Evolutionary conservation across 2,113 vertebrate genomes (phyloP), one percentile per base, ranked within the genome.

Genomic region (Notarius quadriscutis): DNA sequence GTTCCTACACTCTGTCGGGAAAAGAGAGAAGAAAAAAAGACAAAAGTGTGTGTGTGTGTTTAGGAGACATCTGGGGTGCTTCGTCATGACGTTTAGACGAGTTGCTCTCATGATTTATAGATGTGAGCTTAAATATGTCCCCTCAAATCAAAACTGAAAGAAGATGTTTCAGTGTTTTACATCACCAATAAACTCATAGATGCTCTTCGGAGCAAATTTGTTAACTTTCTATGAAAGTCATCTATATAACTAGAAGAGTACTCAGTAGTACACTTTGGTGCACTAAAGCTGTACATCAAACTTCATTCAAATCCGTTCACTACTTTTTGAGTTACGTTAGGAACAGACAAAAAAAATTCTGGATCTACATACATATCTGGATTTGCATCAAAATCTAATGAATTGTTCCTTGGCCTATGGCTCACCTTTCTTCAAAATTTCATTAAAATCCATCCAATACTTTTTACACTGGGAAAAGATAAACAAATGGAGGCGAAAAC

Each of bases 31-130:
- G n/a, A 41, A 34, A 72, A 14, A 72, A 11, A 51, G 7, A n/a
- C 15, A 25, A 30, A 18, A 72, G 6, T 41, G 55, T 50, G 34
- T 84, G 41, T 83, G 27, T 55, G 30, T 50, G 72, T 86, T 86
- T 90, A 57, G 41, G 25, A 91, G 83, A 89, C 74, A 89, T 90
- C 58, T 82, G 27, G 71, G 20, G 58, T 58, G 50, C 84, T 87
- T 69, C 86, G 17, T 69, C 72, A 86, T 83, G 25, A 85, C 51
- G 25, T 83, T 82, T 15, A 25, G 53, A 74, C 50, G 5, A 25
- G 11, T 51, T 41, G 63, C 53, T 72, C 34, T 82, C 14, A 55
- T 11, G 63, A 71, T 71, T 69, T 53, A 58, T 55, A 41, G 18
- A 51, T 12, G 8, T 48, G 9, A 41, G 55, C 15, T 60, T 14